Evolutionary conservation across 2,113 vertebrate genomes (phyloP).

Genomic region (Thalassarche chlororhynchos): DNA sequence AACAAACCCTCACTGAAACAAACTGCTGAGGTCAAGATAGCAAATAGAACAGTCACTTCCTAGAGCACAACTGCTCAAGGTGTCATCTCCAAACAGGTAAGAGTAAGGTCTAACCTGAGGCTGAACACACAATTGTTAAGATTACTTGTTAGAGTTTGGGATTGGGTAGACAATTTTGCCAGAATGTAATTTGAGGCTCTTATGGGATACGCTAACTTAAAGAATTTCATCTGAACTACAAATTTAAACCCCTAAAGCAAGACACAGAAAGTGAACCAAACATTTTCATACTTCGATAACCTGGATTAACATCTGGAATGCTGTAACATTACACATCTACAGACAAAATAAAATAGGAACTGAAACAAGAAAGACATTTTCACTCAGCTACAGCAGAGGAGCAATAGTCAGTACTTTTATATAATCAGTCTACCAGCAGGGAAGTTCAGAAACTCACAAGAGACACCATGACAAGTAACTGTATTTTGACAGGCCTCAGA

Average conservation of each 20-base stretch:
- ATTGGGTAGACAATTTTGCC: not conserved
- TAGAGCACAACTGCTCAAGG: not conserved
- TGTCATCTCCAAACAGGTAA: not conserved
- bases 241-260: not conserved
- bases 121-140: not conserved
- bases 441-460: not conserved
- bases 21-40: not conserved
- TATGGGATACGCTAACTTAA: not conserved
- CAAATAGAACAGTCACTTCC: not conserved
- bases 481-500: not conserved
- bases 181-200: not conserved
- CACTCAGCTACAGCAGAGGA: not conserved
- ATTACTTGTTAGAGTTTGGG: not conserved
- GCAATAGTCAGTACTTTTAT: not conserved
- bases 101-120: not conserved
- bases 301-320: not conserved
- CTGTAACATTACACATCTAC: not conserved
- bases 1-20: not conserved
- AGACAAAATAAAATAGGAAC: not conserved
- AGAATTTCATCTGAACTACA: not conserved
- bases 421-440: not conserved
- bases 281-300: not conserved
- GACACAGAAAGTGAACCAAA: not conserved
- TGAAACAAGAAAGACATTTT: not conserved
- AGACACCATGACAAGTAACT: not conserved